Evolutionary conservation across 2,888 invertebrate species (phyloP), one percentile per base, ranked within the genome.

Genomic region (Sarcophaga caerulescens): DNA sequence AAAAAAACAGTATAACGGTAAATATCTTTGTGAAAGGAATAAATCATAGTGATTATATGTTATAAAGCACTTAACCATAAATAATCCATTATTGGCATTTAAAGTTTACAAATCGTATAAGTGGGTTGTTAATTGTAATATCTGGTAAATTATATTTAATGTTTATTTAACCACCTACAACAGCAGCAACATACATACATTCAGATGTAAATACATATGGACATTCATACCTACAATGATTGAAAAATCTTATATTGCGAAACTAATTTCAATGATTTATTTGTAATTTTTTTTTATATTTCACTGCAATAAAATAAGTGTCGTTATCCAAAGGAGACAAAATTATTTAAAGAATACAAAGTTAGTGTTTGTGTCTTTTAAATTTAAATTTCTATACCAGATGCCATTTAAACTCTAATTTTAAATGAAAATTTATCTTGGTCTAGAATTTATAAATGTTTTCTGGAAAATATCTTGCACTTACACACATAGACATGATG

Each of bases 141-240:
- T 5, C 17, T 52, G 14, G 12, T 19, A 25, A 70, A 70, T 70
- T n/a, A 57, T 70, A 35, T 23, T 35, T 65, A 65, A 62, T 25
- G 35, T 47, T 35, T 62, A 52, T 69, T 78, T 77, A 11, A 47
- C 62, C 57, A 79, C 44, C 12, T 57, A 71, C 66, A 45, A 35
- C 35, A 35, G 35, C 35, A 19, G 14, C 6, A 63, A 19, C 60
- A 21, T 6, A 60, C 59, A 23, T n/a, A 17, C 8, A 45, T 4
- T 52, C 14, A 69, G 21, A 47, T 52, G 47, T 8, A 21, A 11
- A 45, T 45, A 21, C n/a, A 57, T 2, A 52, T 17, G 8, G n/a
- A 35, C 35, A 35, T 65, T 44, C 6, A 35, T 35, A 35, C 8
- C 35, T 35, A 35, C 35, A 35, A 2, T 35, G 35, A 35, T 35